phyloP scores from a whole-genome alignment of 2,797 vertebrate genomes.

The Gorsachius magnificus region DNA sequence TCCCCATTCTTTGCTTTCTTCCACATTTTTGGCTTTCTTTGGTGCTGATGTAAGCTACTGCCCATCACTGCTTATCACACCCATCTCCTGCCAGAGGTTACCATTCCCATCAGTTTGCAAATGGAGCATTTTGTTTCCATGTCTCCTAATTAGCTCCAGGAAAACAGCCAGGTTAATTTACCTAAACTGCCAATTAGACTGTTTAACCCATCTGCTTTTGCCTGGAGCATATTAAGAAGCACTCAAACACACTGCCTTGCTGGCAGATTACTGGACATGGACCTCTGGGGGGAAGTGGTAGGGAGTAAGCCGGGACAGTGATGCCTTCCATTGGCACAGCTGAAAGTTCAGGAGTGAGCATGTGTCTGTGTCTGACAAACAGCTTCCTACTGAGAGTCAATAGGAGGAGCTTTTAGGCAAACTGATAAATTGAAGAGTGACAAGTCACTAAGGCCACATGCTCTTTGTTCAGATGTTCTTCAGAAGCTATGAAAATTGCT shows the following conservation, averaged over 20 bases:
- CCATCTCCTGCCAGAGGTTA: constrained; percentile 41
- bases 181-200: constrained; percentile 63
- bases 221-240: constrained; percentile 39
- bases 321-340: constrained; percentile 24
- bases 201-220: constrained; percentile 69
- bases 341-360: background rate
- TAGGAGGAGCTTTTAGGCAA: constrained; percentile 31
- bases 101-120: constrained; percentile 53
- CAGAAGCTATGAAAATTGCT: background rate
- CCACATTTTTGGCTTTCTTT: background rate
- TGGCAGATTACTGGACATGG: constrained; percentile 22
- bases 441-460: background rate
- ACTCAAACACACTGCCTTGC: background rate
- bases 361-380: constrained; percentile 23
- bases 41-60: background rate
- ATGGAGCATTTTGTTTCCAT: constrained; percentile 61
- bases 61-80: constrained; percentile 12
- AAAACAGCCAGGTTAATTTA: constrained; percentile 71
- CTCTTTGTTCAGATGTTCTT: constrained; percentile 30
- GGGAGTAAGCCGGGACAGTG: background rate
- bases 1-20: background rate
- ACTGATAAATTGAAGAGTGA: constrained; percentile 17
- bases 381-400: constrained; percentile 18
- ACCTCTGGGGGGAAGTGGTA: constrained; percentile 40
- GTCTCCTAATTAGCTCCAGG: constrained; percentile 65